A percentile compares a stretch with the other conserved stretches of the same genome.
phyloP scores from a whole-genome alignment of 2,888 invertebrate species.

The Cheilosia vulpina region DNA sequence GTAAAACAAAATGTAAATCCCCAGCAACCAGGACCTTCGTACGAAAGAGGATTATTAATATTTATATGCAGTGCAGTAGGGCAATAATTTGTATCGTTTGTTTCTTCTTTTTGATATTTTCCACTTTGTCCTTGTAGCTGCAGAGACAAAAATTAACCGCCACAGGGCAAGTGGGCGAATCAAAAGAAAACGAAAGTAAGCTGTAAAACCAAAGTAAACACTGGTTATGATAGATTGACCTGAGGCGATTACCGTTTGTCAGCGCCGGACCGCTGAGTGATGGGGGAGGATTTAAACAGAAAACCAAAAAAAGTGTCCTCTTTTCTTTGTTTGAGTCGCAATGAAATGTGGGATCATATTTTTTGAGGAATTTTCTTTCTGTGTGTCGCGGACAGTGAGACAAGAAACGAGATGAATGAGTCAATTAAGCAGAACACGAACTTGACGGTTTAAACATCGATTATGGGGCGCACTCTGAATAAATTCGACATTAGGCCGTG shows the following conservation, averaged over 20 bases:
- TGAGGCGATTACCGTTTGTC: slow-evolving; percentile 29
- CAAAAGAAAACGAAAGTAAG: slow-evolving; percentile 51
- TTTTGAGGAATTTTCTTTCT: slow-evolving; percentile 50
- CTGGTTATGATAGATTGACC: slow-evolving; percentile 55
- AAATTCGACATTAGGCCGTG: too few species aligned
- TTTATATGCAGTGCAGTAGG: slow-evolving; percentile 70
- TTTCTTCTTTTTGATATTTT: slow-evolving; percentile 16
- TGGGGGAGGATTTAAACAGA: slow-evolving; percentile 4
- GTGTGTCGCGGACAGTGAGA: too few species aligned
- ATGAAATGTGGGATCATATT: slow-evolving; percentile 54
- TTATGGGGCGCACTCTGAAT: too few species aligned
- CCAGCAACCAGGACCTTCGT: slow-evolving; percentile 26
- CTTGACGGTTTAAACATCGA: neutral
- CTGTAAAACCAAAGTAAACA: slow-evolving; percentile 60
- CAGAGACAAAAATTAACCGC: neutral
- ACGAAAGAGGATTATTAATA: slow-evolving; percentile 70
- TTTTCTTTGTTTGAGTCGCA: slow-evolving; percentile 34
- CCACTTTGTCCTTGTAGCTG: slow-evolving; percentile 26
- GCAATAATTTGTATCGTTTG: slow-evolving; percentile 43
- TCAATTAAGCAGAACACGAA: slow-evolving; percentile 61
- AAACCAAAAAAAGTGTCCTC: slow-evolving; percentile 5
- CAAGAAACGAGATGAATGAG: slow-evolving; percentile 29
- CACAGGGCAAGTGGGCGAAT: slow-evolving; percentile 45
- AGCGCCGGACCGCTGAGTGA: slow-evolving; percentile 47
- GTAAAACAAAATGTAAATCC: neutral